Base-by-base conservation (phyloP, 2,888 invertebrate species). In the Rhaphigaster nebulosa region DNA sequence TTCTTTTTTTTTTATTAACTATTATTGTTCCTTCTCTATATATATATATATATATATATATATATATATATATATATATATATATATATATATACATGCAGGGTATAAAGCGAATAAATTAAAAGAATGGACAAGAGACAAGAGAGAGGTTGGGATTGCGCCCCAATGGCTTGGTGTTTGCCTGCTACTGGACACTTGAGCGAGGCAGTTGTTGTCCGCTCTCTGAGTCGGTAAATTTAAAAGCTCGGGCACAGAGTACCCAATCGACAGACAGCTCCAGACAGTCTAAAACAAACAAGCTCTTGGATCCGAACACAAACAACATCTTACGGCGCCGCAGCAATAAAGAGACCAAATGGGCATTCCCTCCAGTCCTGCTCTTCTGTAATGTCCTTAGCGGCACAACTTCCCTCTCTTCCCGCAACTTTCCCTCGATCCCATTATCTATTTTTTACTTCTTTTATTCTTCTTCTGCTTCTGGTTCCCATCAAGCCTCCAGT, bases 281-380 rank as follows among this genome's bases (percentile, higher is more conserved):
- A 76, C 70, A 76, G 70, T 10, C 70, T 76, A 76, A 76, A 76
- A 76, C 70, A 76, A 76, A 70, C 34, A 70, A 70, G 70, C 70
- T 12, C 70, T 34, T 34, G 12, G 70, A 70, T 34, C 70, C 34
- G 5, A 70, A 70, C 70, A 70, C 70, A 70, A 70, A 76, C 70
- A 76, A 76, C 70, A 76, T 76, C 70, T 76, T 76, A 76, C 70
- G 70, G 70, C 70, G 70, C 70, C 70, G 34, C 34, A 38, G 34
- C 38, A 76, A 76, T 76, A 76, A 76, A 65, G 29, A 15, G 34
- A 38, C 70, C 70, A 20, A 76, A 76, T 76, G 70, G 70, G 70
- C 70, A 76, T 38, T 76, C 70, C 38, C 70, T 23, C 20, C 70
- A 60, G 60, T 29, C n/a, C 60, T 56, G 26, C 8, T 52, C 56